Conservation (phyloP, 2,113 vertebrate species). For the Ctenodactylus gundi region DNA sequence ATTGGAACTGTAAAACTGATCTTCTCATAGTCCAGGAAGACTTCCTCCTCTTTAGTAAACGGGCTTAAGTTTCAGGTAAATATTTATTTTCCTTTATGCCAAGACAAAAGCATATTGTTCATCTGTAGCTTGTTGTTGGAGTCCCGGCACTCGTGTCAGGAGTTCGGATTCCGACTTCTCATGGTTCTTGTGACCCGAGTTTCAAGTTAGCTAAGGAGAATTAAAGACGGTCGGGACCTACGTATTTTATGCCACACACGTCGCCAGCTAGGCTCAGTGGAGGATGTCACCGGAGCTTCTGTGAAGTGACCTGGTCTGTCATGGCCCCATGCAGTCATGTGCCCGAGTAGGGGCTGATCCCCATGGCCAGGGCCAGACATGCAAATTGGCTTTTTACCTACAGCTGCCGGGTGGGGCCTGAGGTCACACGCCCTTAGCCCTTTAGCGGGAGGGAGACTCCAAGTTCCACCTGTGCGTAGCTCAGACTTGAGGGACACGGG, state of each 20-base stretch:
- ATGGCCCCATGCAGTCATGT: background rate
- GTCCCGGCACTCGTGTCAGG: background rate
- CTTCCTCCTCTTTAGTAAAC: background rate
- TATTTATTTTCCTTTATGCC: background rate
- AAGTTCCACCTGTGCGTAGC: background rate
- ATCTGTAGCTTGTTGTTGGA: rapidly evolving
- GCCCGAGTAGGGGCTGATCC: background rate
- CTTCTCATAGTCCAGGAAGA: background rate
- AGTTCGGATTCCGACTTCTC: background rate
- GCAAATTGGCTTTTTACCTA: background rate
- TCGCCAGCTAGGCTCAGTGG: background rate
- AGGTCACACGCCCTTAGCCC: background rate
- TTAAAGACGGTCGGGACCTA: background rate
- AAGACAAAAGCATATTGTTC: background rate
- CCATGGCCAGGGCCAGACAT: background rate
- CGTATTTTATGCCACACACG: rapidly evolving
- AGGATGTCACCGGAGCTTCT: background rate
- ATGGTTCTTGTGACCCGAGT: background rate
- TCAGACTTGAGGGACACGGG: background rate
- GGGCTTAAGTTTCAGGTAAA: background rate
- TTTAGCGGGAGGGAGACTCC: background rate
- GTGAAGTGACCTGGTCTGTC: background rate
- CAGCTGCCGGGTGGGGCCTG: background rate
- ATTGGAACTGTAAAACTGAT: background rate
- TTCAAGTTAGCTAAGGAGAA: background rate